phyloP scores from a whole-genome alignment of 2,797 vertebrate genomes.

The Margarornis squamiger region DNA sequence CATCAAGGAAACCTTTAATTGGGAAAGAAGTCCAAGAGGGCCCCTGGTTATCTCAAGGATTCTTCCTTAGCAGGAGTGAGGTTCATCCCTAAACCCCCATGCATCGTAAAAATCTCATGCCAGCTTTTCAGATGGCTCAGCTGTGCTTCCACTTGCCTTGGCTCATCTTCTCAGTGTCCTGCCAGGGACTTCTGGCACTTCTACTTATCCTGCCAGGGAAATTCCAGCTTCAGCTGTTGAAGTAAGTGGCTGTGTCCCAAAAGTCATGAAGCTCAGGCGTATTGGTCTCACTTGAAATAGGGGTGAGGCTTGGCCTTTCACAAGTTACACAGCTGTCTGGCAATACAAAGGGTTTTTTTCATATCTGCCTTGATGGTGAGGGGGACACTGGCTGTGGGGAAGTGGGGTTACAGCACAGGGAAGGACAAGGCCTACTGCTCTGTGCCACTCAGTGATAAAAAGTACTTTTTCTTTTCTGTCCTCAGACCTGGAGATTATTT shows the following conservation, averaged over 20 bases:
- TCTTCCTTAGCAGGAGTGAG: neutral
- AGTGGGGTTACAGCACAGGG: neutral
- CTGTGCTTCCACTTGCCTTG: neutral
- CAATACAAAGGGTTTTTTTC: neutral
- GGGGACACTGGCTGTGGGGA: neutral
- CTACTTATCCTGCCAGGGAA: slow-evolving; percentile 19
- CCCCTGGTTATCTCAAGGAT: neutral
- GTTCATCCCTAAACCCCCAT: neutral
- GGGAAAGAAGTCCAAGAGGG: neutral
- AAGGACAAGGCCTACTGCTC: neutral
- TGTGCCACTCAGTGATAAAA: neutral
- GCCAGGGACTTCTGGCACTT: neutral
- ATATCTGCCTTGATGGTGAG: neutral
- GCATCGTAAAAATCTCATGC: neutral
- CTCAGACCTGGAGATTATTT: neutral
- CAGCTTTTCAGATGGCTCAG: neutral
- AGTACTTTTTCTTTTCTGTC: neutral
- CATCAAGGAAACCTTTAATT: neutral
- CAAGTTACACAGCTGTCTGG: neutral
- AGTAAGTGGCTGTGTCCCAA: neutral
- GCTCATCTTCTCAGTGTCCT: neutral
- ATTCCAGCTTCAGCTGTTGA: slow-evolving; percentile 23
- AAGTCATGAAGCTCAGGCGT: neutral
- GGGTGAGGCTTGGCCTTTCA: neutral
- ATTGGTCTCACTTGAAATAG: neutral